Evolutionary conservation across 1,140 invertebrate genomes (phyloP).

Genomic region (Notospermus geniculatus): DNA sequence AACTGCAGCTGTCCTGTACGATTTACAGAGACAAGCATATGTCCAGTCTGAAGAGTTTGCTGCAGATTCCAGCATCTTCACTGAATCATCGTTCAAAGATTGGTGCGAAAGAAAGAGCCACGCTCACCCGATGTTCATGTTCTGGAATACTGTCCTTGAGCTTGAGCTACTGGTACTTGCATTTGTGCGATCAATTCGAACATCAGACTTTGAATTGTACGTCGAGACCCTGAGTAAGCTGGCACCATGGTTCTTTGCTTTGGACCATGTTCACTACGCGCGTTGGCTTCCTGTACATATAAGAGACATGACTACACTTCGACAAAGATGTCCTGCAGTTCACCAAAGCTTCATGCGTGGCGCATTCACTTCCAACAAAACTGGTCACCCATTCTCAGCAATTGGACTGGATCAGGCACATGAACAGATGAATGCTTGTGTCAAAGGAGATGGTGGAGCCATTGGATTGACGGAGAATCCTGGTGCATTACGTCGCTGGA

Average conservation of each 20-base stretch:
- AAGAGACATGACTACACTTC: constrained; percentile 17
- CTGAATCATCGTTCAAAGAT: constrained; percentile 1
- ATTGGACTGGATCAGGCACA: constrained; percentile 35
- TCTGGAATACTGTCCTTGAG: constrained; percentile 17
- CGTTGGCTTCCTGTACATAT: constrained; percentile 22
- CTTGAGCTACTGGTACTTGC: constrained; percentile 21
- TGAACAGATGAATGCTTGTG: no score
- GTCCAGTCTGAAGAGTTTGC: constrained; percentile 2
- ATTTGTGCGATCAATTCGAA: constrained; percentile 17
- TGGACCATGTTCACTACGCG: constrained; percentile 25
- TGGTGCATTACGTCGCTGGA: constrained; percentile 12
- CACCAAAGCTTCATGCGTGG: constrained; percentile 12
- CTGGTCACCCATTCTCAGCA: constrained; percentile 24
- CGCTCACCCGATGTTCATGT: constrained; percentile 18
- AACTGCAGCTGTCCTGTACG: constrained; percentile 15
- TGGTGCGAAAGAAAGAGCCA: constrained; percentile 19
- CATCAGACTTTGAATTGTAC: constrained; percentile 25
- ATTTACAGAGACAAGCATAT: constrained; percentile 18
- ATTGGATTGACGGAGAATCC: constrained; percentile 25
- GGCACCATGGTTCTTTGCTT: constrained; percentile 23
- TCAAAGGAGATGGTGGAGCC: constrained; percentile 33
- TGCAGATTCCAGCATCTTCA: background rate
- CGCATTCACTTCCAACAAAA: constrained; percentile 22
- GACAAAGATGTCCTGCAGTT: constrained; percentile 15
- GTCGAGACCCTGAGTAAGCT: constrained; percentile 13